A percentile compares a stretch with the other conserved stretches of the same genome.
phyloP scores from a whole-genome alignment of 2,888 invertebrate species.

The Plebejus melissa region DNA sequence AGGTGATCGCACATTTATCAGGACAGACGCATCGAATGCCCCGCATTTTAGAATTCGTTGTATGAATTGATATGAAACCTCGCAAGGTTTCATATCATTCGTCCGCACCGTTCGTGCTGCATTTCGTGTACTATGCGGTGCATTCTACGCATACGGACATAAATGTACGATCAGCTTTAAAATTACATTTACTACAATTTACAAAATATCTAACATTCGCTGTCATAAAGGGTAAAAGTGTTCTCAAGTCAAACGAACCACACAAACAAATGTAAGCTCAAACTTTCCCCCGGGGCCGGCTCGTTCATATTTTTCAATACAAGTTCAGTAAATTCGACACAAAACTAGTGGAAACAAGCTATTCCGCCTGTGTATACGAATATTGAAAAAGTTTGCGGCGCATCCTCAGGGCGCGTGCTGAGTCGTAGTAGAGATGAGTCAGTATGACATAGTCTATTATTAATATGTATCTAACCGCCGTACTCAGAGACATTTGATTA shows the following conservation, averaged over 20 bases:
- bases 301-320: constrained; percentile 25
- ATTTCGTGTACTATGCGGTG: too few relatives aligned
- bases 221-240: not conserved
- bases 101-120: too few relatives aligned
- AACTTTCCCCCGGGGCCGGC: constrained; percentile 22
- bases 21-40: too few relatives aligned
- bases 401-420: constrained; percentile 5
- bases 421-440: not conserved
- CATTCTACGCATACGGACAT: too few relatives aligned
- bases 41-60: too few relatives aligned
- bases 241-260: constrained; percentile 11
- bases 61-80: too few relatives aligned
- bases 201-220: not conserved
- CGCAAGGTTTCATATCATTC: too few relatives aligned
- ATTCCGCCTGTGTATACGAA: constrained; percentile 25
- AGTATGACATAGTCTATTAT: not conserved
- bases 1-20: too few relatives aligned
- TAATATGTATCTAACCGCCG: too few relatives aligned
- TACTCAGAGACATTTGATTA: too few relatives aligned
- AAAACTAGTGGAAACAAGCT: constrained; percentile 28
- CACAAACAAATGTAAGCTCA: constrained; percentile 18
- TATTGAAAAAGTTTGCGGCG: constrained; percentile 30
- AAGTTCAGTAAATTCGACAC: constrained; percentile 25
- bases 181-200: not conserved
- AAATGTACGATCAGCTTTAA: too few relatives aligned